Evolutionary conservation across 2,888 invertebrate species (phyloP).

Genomic region (Leptarthrus brevirostris): DNA sequence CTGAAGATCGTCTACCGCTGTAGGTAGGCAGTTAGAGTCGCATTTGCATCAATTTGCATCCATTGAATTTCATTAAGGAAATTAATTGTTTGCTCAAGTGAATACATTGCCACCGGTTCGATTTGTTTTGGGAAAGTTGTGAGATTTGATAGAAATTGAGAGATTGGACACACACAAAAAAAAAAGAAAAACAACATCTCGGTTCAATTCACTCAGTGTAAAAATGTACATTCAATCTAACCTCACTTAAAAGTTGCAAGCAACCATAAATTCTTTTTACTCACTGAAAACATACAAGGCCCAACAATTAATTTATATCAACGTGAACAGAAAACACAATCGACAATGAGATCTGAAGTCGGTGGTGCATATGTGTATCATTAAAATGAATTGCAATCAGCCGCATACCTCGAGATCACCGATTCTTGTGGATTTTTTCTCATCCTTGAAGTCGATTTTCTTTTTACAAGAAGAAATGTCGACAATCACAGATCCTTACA

Average conservation of each 20-base stretch:
- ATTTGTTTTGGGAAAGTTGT: not conserved
- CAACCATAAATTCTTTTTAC: no score
- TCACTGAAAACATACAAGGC: not conserved
- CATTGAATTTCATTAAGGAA: constrained; percentile 50
- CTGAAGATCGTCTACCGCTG: constrained; percentile 25
- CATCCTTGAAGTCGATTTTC: constrained; percentile 30
- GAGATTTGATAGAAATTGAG: not conserved
- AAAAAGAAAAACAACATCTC: no score
- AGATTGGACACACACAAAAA: no score
- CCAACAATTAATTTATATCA: constrained; percentile 40
- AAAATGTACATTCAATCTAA: no score
- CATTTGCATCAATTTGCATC: constrained; percentile 51
- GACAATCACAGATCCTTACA: constrained; percentile 43
- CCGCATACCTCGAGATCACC: constrained; percentile 37
- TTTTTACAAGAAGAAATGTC: constrained; percentile 36
- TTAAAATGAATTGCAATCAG: constrained; percentile 42
- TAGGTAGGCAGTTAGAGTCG: constrained; percentile 43
- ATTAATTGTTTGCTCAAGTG: constrained; percentile 49
- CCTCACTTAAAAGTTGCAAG: no score
- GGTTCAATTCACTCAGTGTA: no score
- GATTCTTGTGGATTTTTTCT: constrained; percentile 23
- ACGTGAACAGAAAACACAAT: constrained; percentile 21
- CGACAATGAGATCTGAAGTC: constrained; percentile 2
- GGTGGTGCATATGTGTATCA: constrained; percentile 19
- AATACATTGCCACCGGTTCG: constrained; percentile 28